These are phyloP conservation scores for Grantiella picta DNA, from an alignment of 2,113 vertebrate genomes.

Conservation along the genomic window DNA sequence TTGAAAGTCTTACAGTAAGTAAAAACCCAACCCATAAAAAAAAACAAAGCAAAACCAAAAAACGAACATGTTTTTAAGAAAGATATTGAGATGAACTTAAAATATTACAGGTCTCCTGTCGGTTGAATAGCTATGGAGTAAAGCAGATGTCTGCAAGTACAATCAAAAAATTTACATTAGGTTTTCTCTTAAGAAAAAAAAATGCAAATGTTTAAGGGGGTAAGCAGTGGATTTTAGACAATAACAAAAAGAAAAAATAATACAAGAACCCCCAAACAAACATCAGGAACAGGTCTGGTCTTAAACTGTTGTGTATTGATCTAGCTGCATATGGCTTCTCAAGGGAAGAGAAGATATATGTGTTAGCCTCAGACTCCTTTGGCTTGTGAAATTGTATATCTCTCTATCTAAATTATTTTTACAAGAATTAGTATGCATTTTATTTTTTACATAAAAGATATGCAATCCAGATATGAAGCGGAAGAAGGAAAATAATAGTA, in stretches of 20 bases:
- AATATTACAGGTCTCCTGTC: not conserved
- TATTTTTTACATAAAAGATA: not conserved
- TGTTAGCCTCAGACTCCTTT: not conserved
- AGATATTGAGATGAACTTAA: not conserved
- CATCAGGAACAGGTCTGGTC: not conserved
- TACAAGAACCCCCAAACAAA: fast-evolving
- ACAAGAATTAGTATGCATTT: not conserved
- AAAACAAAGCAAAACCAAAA: not conserved
- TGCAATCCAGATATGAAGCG: not conserved
- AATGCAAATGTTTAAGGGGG: not conserved
- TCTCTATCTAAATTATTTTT: not conserved
- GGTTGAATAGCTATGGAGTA: not conserved
- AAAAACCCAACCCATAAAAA: fast-evolving
- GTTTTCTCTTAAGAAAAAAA: not conserved
- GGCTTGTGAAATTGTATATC: not conserved
- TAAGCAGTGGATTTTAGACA: not conserved
- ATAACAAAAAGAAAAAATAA: not conserved
- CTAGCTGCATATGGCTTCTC: not conserved
- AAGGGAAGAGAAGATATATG: not conserved
- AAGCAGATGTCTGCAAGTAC: not conserved
- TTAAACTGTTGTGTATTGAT: not conserved
- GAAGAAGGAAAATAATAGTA: not conserved
- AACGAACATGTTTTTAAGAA: not conserved
- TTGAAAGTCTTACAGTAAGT: not conserved
- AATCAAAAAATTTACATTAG: not conserved